Conservation (phyloP, 35 echinoderm and acorn worm genomes). For the Heliocidaris erythrogramma region DNA sequence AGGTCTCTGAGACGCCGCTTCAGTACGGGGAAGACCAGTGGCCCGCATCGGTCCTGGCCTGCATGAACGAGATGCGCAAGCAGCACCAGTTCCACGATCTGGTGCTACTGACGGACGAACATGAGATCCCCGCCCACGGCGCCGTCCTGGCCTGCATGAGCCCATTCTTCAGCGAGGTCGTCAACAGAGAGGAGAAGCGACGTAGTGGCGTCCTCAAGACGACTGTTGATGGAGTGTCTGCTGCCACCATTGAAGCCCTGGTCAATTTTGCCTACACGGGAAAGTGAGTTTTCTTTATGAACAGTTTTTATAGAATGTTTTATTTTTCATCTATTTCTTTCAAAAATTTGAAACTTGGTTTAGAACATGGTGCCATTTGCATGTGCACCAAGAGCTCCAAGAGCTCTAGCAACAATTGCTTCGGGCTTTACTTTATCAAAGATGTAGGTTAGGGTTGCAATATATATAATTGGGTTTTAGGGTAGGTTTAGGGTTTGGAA, state of each 20-base stretch:
- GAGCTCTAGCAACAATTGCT: no score
- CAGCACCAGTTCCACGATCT: constrained; percentile 85
- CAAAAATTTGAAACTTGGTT: no score
- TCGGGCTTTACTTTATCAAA: no score
- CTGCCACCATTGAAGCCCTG: constrained; percentile 69
- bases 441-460: no score
- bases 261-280: constrained; percentile 95
- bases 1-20: neutral
- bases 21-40: constrained; percentile 69
- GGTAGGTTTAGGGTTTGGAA: no score
- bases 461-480: no score
- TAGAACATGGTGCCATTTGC: no score
- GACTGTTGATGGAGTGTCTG: constrained; percentile 47
- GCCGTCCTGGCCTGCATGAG: constrained; percentile 89
- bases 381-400: no score
- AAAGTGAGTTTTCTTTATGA: constrained; percentile 58
- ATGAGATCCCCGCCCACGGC: constrained; percentile 84
- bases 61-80: constrained; percentile 87
- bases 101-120: constrained; percentile 68
- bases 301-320: neutral
- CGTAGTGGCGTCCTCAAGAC: neutral
- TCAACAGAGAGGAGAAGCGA: neutral
- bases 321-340: neutral
- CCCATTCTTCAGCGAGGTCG: constrained; percentile 55
- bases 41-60: constrained; percentile 62